Base-by-base conservation (phyloP, 2,113 vertebrate genomes). In the Cochlearius cochlearius region DNA sequence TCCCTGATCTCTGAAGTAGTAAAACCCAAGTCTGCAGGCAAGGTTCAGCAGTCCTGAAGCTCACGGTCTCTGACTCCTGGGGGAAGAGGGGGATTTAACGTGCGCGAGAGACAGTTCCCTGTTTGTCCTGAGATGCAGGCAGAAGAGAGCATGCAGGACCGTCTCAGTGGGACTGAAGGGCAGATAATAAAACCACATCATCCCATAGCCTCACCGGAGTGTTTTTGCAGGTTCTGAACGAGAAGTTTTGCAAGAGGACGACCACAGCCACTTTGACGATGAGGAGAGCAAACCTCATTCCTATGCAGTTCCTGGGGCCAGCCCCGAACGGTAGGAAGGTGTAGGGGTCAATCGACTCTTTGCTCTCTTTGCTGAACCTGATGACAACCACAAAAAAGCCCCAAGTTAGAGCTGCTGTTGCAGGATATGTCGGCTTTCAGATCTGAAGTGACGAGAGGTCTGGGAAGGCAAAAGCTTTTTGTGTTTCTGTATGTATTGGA, bases 231-330 rank as follows among this genome's bases (percentile, higher is more conserved):
- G 98, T 94, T 82, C 97, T 89, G 87, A 99, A 97, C 2, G 77
- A 98, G 96, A 98, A 99, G n/a, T 91, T 97, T 87, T 98, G 98
- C 41, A 99, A 77, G 67, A 98, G 81, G 83, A 97, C 47, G 11
- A 98, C 96, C 5, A 98, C 0, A 14, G 98, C 97, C 58, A 98
- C 81, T 92, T 99, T 99, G 91, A 98, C 10, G 5, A 94, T 2
- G 26, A 99, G 72, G 41, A 98, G 90, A 41, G 98, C 98, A 92
- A 99, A 99, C 55, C 98, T 97, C 98, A 98, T 98, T 39, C 98
- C 98, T 55, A 99, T 97, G 92, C 98, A 98, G 93, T 99, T 99
- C 69, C 98, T 97, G 23, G 98, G 99, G 5, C 99, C 98, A 19
- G 96, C 87, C 29, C 98, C 98, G 3, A 99, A 99, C 1, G 98